Conservation (phyloP, 2,113 vertebrate genomes). For the Dendropsophus ebraccatus region DNA sequence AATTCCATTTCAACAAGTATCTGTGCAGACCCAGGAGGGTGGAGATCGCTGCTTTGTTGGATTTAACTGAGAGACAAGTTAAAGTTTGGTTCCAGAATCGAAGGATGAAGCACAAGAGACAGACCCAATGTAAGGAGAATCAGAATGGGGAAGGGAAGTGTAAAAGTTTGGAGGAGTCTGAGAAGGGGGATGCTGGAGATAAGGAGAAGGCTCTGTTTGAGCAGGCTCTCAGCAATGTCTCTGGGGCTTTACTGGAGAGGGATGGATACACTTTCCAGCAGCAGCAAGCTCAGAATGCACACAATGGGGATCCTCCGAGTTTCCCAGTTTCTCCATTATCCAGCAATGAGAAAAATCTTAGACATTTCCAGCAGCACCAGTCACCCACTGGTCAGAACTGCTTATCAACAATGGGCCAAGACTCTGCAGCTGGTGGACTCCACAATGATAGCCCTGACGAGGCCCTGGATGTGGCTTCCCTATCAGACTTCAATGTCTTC, state of each 20-base stretch:
- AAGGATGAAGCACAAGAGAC: conserved; percentile 97
- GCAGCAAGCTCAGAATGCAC: conserved; percentile 81
- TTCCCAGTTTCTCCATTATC: conserved; percentile 83
- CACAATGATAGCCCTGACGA: conserved; percentile 86
- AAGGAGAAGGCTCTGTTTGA: conserved; percentile 85
- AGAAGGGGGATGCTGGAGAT: conserved; percentile 75
- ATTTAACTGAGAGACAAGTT: conserved; percentile 96
- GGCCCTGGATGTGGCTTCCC: conserved; percentile 86
- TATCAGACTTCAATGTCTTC: conserved; percentile 91
- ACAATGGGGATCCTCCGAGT: conserved; percentile 89
- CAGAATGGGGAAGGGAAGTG: conserved; percentile 87
- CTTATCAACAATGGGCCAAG: conserved; percentile 90
- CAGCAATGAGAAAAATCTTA: conserved; percentile 96
- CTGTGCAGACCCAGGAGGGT: conserved; percentile 94
- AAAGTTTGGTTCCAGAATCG: conserved; percentile 99
- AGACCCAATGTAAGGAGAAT: conserved; percentile 96
- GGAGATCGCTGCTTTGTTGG: conserved; percentile 93
- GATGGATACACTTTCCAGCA: conserved; percentile 90
- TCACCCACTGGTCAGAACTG: conserved; percentile 91
- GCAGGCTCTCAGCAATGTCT: conserved; percentile 77
- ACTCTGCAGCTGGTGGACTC: conserved; percentile 92
- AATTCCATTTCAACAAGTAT: conserved; percentile 98
- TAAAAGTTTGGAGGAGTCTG: conserved; percentile 80
- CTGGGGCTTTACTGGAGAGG: conserved; percentile 85
- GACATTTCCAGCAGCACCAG: conserved; percentile 90